A percentile compares a stretch with the other conserved stretches of the same genome.
phyloP scores from a whole-genome alignment of 2,888 invertebrate species.

The Macroteleia sp. region DNA sequence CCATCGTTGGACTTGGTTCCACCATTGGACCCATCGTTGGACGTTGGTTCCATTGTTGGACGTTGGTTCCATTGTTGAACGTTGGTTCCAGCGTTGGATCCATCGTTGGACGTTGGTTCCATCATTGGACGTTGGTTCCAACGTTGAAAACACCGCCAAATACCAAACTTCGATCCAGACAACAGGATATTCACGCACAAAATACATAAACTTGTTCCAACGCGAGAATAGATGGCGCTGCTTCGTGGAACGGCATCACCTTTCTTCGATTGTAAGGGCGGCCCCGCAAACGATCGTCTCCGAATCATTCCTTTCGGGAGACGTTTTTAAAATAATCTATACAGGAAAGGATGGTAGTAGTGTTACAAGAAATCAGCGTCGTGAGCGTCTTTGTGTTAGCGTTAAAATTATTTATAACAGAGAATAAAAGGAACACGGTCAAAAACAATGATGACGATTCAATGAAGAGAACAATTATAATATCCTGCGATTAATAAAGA shows the following conservation, averaged over 20 bases:
- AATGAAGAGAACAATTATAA: slow-evolving; percentile 50
- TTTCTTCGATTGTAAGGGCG: background rate
- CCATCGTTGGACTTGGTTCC: too few species aligned
- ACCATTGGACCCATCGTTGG: too few species aligned
- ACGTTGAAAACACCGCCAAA: too few species aligned
- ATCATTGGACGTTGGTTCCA: too few species aligned
- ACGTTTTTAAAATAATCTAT: slow-evolving; percentile 20
- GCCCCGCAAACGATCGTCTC: slow-evolving; percentile 11
- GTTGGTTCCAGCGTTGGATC: too few species aligned
- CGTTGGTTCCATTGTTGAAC: too few species aligned
- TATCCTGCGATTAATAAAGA: slow-evolving; percentile 51
- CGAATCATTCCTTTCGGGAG: slow-evolving; percentile 3
- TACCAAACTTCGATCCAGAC: too few species aligned
- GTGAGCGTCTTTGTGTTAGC: slow-evolving; percentile 70
- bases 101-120: too few species aligned
- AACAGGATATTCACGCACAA: slow-evolving; percentile 10
- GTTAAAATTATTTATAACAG: slow-evolving; percentile 66
- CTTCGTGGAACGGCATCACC: background rate
- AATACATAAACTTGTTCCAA: background rate
- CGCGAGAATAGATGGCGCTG: slow-evolving; percentile 4
- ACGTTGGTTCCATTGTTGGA: too few species aligned
- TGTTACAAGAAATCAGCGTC: slow-evolving; percentile 60
- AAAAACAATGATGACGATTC: slow-evolving; percentile 17
- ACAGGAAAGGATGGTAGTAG: slow-evolving; percentile 41
- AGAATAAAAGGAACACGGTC: slow-evolving; percentile 17